A percentile compares a stretch with the other conserved stretches of the same genome.
Evolutionary conservation across 2,797 vertebrate species (phyloP).

Genomic region (Salarias fasciatus): DNA sequence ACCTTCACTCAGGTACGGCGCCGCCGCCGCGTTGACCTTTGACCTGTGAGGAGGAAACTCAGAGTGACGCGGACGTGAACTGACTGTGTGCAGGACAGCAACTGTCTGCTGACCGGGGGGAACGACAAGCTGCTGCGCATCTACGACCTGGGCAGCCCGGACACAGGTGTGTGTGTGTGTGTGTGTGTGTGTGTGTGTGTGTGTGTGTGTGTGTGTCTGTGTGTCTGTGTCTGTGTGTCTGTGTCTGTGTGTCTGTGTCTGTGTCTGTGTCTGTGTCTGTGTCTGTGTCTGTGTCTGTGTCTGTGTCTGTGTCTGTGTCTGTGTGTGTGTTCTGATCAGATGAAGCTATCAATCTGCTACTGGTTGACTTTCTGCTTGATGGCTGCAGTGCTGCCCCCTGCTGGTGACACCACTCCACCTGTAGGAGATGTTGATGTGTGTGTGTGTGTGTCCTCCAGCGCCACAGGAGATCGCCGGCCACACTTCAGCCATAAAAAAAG

Average conservation of each 20-base stretch:
- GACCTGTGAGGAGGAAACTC: too few species aligned
- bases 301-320: conserved; percentile 85
- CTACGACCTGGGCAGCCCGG: conserved; percentile 92
- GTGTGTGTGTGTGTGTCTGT: too few species aligned
- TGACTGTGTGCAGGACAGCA: conserved; percentile 87
- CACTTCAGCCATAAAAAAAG: conserved; percentile 96
- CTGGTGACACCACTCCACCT: too few species aligned
- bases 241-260: too few species aligned
- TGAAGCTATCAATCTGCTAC: background rate
- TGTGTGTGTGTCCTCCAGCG: conserved; percentile 73
- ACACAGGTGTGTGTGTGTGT: conserved; percentile 86
- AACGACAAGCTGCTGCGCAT: conserved; percentile 97
- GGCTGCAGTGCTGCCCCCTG: too few species aligned
- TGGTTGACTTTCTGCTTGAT: too few species aligned
- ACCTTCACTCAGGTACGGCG: conserved; percentile 92
- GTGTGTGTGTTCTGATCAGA: too few species aligned
- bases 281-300: conserved; percentile 71
- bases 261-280: too few species aligned
- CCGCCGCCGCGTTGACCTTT: too few species aligned
- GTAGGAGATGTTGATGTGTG: background rate
- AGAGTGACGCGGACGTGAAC: too few species aligned
- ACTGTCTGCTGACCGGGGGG: conserved; percentile 92
- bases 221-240: too few species aligned
- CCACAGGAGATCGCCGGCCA: conserved; percentile 93
- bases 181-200: conserved; percentile 10